Evolutionary conservation across 2,888 invertebrate genomes (phyloP), one percentile per base, ranked within the genome.

Genomic region (Micoletzkya japonica): DNA sequence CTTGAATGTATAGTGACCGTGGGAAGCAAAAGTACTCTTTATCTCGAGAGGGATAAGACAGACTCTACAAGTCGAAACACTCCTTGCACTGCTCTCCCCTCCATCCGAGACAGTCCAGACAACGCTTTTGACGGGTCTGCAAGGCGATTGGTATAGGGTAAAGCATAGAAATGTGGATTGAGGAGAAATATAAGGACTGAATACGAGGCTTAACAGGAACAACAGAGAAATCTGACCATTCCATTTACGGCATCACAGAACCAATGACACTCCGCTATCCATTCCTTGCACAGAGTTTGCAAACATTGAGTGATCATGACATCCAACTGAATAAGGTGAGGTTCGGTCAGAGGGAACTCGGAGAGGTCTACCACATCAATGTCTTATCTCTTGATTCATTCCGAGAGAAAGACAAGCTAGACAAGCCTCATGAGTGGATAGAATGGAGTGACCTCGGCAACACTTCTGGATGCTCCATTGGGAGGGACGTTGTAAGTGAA

Each of bases 241-340:
- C 77, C 78, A 77, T 81, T 81, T 34, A 76, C 67, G 44, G 78
- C 72, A 70, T 81, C 81, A 58, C 81, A 81, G 70, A 73, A 78
- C 81, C 80, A 82, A 60, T 81, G 81, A 67, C 81, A 81, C 39
- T 81, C 81, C 26, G 78, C 73, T 78, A 81, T 81, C 80, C 80
- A 81, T 64, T 81, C 78, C 68, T 79, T 79, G 75, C 81, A 81
- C 20, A 76, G 68, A 26, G 80, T 80, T 72, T 76, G 79, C 54
- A 81, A 77, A 70, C 81, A 81, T 70, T 80, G 79, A 7, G 73
- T 73, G 49, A 81, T 79, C 79, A 81, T 78, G 6, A 67, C 75
- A 54, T 81, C 81, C 26, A 81, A 73, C 77, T 81, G 73, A 58
- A 78, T 37, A 14, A 32, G 36, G 49, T n/a, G n/a, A n/a, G n/a